phyloP scores from a whole-genome alignment of 2,113 vertebrate genomes.

The Otocyon megalotis region DNA sequence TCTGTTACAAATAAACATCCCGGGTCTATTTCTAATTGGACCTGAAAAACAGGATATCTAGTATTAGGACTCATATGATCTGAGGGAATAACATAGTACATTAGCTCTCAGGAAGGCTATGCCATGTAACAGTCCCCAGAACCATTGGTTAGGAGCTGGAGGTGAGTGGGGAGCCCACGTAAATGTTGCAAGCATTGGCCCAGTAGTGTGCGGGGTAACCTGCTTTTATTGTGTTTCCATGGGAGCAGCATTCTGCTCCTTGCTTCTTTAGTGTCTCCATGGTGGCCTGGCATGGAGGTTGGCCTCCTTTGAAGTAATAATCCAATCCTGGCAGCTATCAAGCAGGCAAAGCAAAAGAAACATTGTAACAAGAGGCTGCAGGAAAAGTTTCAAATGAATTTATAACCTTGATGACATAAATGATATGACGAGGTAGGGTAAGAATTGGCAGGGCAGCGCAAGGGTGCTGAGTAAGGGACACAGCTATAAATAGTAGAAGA shows the following conservation, averaged over 20 bases:
- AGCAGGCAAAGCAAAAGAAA: slow-evolving; percentile 24
- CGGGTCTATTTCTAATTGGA: slow-evolving; percentile 12
- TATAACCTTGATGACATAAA: slow-evolving; percentile 21
- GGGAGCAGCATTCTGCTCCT: background rate
- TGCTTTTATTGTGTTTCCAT: slow-evolving; percentile 25
- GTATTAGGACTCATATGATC: background rate
- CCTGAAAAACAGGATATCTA: background rate
- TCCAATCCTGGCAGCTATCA: slow-evolving; percentile 40
- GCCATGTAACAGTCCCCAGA: background rate
- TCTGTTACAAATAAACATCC: slow-evolving; percentile 15
- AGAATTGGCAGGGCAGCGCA: background rate
- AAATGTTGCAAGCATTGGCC: background rate
- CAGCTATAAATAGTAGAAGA: background rate
- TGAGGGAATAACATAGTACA: background rate
- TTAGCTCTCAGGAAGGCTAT: background rate
- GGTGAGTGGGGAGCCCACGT: background rate
- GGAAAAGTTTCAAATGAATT: slow-evolving; percentile 59
- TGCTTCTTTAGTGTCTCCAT: background rate
- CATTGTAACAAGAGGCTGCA: background rate
- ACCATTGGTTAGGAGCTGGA: background rate
- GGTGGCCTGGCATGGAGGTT: slow-evolving; percentile 28
- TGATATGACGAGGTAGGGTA: background rate
- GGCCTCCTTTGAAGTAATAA: slow-evolving; percentile 65
- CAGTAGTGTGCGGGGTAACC: background rate
- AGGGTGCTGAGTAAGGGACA: background rate